Conservation (phyloP, 2,797 vertebrate genomes). For the Typhlichthys subterraneus region DNA sequence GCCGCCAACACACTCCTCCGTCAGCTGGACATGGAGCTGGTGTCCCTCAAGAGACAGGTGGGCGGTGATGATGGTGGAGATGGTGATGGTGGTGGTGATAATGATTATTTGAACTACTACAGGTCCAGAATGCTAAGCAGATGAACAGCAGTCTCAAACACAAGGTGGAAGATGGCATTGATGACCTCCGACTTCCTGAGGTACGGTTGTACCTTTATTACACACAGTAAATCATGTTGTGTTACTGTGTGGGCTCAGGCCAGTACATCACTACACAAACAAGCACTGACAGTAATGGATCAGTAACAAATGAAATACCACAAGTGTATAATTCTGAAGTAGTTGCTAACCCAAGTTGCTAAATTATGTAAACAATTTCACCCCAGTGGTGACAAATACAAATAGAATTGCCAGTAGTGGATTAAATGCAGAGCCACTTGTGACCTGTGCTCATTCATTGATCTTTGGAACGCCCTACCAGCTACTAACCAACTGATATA, state of each 20-base stretch:
- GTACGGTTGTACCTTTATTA: slow-evolving; percentile 65
- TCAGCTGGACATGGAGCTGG: slow-evolving; percentile 96
- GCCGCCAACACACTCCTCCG: slow-evolving; percentile 94
- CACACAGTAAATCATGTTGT: too few relatives aligned
- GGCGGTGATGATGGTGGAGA: neutral
- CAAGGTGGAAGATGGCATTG: slow-evolving; percentile 91
- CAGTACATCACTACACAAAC: neutral
- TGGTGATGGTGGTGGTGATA: neutral
- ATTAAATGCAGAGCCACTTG: too few relatives aligned
- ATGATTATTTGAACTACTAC: slow-evolving; percentile 16
- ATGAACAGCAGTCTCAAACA: slow-evolving; percentile 97
- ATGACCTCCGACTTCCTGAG: slow-evolving; percentile 92
- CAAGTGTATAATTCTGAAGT: too few relatives aligned
- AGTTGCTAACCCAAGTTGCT: too few relatives aligned
- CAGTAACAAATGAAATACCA: too few relatives aligned
- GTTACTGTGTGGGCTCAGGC: too few relatives aligned
- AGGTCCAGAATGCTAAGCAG: slow-evolving; percentile 99
- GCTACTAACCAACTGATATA: too few relatives aligned
- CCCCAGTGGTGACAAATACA: too few relatives aligned
- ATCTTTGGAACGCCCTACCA: too few relatives aligned
- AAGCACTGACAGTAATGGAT: neutral
- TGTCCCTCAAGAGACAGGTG: slow-evolving; percentile 98
- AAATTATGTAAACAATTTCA: too few relatives aligned
- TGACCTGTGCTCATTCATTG: too few relatives aligned
- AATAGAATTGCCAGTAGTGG: too few relatives aligned